These are phyloP conservation scores for Tolmerus cingulatus DNA, from an alignment of 2,888 invertebrate genomes.

Conservation along the genomic window DNA sequence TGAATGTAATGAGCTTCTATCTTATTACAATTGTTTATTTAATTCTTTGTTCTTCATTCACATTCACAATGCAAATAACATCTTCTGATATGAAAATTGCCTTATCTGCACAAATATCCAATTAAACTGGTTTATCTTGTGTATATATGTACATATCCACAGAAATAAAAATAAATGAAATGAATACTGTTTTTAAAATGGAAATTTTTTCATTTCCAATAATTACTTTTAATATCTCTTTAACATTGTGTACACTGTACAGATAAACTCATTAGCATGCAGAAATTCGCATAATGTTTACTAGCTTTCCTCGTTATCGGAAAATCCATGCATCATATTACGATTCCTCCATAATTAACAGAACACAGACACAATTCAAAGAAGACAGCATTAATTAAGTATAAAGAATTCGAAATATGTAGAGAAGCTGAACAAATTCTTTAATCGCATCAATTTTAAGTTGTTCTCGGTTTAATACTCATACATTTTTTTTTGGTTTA, in stretches of 20 bases:
- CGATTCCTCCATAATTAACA: background rate
- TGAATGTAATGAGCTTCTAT: background rate
- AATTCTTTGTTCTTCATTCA: background rate
- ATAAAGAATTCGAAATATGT: background rate
- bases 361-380: background rate
- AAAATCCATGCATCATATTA: background rate
- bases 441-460: too few relatives aligned
- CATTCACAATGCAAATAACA: background rate
- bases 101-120: background rate
- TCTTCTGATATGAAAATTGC: background rate
- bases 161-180: background rate
- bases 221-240: background rate
- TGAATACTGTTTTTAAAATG: background rate
- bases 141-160: background rate
- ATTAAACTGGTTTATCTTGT: background rate
- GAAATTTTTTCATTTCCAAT: background rate
- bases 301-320: background rate
- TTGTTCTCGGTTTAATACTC: too few relatives aligned
- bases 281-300: background rate
- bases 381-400: background rate
- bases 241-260: background rate
- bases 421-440: too few relatives aligned
- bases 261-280: background rate
- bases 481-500: too few relatives aligned
- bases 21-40: background rate